These are phyloP conservation scores for Romanogobio albipinnatus DNA, from an alignment of 2,113 vertebrate species.

Conservation along the genomic window DNA sequence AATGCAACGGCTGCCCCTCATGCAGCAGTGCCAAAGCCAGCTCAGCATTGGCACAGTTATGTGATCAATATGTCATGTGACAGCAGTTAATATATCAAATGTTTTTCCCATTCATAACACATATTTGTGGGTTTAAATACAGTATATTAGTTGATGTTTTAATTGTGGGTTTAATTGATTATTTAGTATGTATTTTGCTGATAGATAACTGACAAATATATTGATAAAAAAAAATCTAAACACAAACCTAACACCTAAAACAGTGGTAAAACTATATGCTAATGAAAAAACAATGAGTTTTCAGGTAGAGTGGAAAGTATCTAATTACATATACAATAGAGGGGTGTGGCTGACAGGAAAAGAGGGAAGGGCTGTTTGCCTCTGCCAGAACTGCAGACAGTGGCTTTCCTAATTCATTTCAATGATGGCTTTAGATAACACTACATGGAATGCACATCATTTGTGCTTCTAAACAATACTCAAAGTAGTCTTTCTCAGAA, in stretches of 20 bases:
- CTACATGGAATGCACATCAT: background rate
- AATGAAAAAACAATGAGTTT: conserved; percentile 47
- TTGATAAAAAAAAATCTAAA: background rate
- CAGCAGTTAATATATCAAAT: conserved; percentile 8
- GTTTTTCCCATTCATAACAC: background rate
- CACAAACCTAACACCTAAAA: conserved; percentile 17
- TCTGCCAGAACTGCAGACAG: conserved; percentile 20
- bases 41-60: conserved; percentile 42
- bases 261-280: background rate
- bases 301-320: conserved; percentile 34
- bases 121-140: background rate
- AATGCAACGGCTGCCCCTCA: conserved; percentile 17
- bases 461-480: background rate
- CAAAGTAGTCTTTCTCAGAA: background rate
- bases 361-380: background rate
- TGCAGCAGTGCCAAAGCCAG: conserved; percentile 26
- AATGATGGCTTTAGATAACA: background rate
- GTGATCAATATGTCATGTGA: conserved; percentile 33
- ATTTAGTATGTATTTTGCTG: background rate
- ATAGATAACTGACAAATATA: background rate
- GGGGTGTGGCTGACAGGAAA: conserved; percentile 47
- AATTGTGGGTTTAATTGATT: background rate
- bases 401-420: conserved; percentile 2
- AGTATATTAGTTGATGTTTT: background rate
- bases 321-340: conserved; percentile 50